These are phyloP conservation scores for Delphinapterus leucas DNA, from an alignment of 2,113 vertebrate species.

Conservation along the genomic window DNA sequence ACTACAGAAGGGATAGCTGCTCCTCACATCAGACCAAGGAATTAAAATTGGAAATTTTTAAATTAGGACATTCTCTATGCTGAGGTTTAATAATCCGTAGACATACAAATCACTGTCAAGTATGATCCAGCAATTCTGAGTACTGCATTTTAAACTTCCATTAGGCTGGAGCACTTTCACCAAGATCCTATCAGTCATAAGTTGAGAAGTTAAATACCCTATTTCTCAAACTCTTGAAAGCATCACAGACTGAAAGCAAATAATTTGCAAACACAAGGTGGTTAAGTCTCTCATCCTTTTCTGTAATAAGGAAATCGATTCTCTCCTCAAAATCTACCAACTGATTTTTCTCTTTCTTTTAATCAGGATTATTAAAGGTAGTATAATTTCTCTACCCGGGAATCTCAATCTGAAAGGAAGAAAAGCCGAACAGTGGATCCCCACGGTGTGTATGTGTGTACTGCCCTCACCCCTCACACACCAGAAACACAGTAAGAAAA, in stretches of 20 bases:
- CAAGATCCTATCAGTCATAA: conserved; percentile 72
- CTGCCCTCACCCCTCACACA: background rate
- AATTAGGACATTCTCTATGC: conserved; percentile 47
- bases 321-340: conserved; percentile 50
- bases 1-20: background rate
- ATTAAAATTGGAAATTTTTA: conserved; percentile 48
- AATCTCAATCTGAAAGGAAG: background rate
- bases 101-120: conserved; percentile 80
- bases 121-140: conserved; percentile 75
- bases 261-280: conserved; percentile 72
- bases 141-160: conserved; percentile 75
- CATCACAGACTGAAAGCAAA: conserved; percentile 75
- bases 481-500: background rate
- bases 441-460: background rate
- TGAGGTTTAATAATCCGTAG: conserved; percentile 74
- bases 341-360: conserved; percentile 26
- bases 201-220: conserved; percentile 72
- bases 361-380: background rate
- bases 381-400: background rate
- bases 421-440: background rate
- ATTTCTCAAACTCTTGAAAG: conserved; percentile 72
- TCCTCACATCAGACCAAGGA: conserved; percentile 6
- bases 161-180: conserved; percentile 72
- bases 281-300: background rate
- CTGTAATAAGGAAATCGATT: conserved; percentile 51